phyloP scores from a whole-genome alignment of 2,797 vertebrate species.

The Sciurus carolinensis region DNA sequence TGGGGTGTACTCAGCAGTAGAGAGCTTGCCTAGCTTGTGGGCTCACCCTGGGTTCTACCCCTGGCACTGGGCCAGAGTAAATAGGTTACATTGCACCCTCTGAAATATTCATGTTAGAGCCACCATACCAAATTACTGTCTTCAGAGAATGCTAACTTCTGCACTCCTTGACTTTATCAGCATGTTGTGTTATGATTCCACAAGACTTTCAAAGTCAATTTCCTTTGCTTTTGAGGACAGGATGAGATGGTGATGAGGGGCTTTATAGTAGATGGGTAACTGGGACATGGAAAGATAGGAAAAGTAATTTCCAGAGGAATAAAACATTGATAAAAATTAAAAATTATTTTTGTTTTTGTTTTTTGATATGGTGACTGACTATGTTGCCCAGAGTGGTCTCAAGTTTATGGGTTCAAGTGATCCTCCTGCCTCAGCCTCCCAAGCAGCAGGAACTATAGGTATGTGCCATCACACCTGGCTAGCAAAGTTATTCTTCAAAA shows the following conservation, averaged over 20 bases:
- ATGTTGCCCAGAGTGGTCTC: not conserved
- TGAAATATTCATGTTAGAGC: not conserved
- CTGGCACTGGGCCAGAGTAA: not conserved
- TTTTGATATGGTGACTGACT: too few relatives aligned
- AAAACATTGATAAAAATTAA: not conserved
- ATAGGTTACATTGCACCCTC: not conserved
- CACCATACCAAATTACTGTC: not conserved
- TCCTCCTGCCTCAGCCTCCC: not conserved
- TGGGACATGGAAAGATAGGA: constrained; percentile 31
- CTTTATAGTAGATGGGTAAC: not conserved
- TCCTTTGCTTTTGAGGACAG: constrained; percentile 72
- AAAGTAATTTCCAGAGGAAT: constrained; percentile 29
- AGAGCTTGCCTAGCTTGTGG: not conserved
- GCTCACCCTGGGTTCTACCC: not conserved
- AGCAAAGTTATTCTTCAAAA: constrained; percentile 39
- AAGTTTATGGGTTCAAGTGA: too few relatives aligned
- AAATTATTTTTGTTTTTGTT: not conserved
- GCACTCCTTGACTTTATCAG: constrained; percentile 73
- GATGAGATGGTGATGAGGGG: constrained; percentile 26
- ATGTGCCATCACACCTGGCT: not conserved
- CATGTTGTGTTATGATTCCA: constrained; percentile 58
- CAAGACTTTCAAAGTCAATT: constrained; percentile 70
- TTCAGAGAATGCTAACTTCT: constrained; percentile 67
- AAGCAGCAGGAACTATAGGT: too few relatives aligned
- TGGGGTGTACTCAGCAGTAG: too few relatives aligned